Percentiles rank a stretch among this genome's conserved stretches.
These are phyloP conservation scores for Recurvirostra avosetta DNA, from an alignment of 2,113 vertebrate genomes.

Conservation along the genomic window DNA sequence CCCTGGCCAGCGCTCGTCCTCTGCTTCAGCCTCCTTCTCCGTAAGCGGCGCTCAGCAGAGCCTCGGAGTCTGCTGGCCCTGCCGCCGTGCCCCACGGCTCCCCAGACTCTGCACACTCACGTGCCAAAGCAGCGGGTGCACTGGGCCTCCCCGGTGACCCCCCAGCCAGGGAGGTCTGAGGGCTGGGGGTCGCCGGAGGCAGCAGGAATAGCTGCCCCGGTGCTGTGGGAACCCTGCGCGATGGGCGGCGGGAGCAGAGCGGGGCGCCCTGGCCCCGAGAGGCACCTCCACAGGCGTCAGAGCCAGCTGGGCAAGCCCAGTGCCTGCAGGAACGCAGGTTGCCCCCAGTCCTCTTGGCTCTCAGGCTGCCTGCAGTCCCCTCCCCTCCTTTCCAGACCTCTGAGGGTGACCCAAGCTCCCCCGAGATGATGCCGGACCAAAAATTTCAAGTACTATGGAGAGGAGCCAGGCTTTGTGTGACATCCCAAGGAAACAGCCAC, in stretches of 20 bases:
- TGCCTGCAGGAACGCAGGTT: background rate
- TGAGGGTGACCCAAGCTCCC: background rate
- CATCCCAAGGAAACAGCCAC: background rate
- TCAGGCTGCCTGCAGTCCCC: background rate
- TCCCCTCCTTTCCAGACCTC: background rate
- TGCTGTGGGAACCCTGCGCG: background rate
- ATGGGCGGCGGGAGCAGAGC: background rate
- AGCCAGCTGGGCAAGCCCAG: background rate
- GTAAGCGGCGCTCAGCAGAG: rapidly evolving
- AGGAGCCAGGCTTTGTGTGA: background rate
- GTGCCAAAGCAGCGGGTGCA: background rate
- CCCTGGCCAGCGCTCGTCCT: background rate
- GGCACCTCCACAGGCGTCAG: background rate
- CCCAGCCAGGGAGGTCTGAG: background rate
- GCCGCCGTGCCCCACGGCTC: background rate
- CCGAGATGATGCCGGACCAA: background rate
- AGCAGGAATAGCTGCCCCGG: background rate
- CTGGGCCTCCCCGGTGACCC: background rate
- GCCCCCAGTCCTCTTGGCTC: background rate
- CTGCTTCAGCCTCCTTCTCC: background rate
- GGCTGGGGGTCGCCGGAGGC: background rate
- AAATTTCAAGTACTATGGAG: background rate
- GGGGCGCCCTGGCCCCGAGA: background rate
- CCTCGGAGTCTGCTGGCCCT: rapidly evolving
- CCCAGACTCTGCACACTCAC: background rate